A percentile compares a stretch with the other conserved stretches of the same genome.
Evolutionary conservation across 2,888 invertebrate genomes (phyloP).

Genomic region (Nomada hirtipes): DNA sequence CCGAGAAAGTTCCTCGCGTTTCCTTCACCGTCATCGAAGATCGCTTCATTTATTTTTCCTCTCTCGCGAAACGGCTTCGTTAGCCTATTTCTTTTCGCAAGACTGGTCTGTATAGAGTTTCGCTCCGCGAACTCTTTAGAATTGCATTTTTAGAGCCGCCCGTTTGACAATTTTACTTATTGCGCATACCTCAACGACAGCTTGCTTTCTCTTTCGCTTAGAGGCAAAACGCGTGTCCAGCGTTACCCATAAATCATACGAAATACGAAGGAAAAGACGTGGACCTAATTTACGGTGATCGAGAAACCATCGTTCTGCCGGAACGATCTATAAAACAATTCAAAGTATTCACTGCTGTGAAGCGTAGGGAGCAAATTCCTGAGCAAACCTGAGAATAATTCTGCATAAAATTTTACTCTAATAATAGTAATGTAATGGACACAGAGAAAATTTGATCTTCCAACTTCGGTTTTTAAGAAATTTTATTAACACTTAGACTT

Average conservation of each 20-base stretch:
- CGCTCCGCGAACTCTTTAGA: not conserved
- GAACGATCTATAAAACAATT: too few species aligned
- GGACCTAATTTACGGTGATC: not conserved
- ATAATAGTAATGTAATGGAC: too few species aligned
- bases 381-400: not conserved
- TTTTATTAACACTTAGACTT: too few species aligned
- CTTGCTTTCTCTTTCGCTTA: slow-evolving; percentile 34
- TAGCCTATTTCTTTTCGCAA: not conserved
- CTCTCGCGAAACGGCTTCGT: not conserved
- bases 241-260: slow-evolving; percentile 9
- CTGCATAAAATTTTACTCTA: too few species aligned
- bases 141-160: not conserved
- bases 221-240: slow-evolving; percentile 3
- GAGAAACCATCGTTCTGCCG: not conserved
- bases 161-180: slow-evolving; percentile 26
- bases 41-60: not conserved
- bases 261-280: slow-evolving; percentile 8
- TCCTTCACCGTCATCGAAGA: not conserved
- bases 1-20: not conserved
- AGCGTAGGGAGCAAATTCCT: not conserved
- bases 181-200: slow-evolving; percentile 11
- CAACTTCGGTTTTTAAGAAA: too few species aligned
- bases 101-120: not conserved
- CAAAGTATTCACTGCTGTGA: not conserved
- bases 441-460: too few species aligned